Conservation (phyloP, 1,140 invertebrate species). For the Drosophila repletoides region DNA sequence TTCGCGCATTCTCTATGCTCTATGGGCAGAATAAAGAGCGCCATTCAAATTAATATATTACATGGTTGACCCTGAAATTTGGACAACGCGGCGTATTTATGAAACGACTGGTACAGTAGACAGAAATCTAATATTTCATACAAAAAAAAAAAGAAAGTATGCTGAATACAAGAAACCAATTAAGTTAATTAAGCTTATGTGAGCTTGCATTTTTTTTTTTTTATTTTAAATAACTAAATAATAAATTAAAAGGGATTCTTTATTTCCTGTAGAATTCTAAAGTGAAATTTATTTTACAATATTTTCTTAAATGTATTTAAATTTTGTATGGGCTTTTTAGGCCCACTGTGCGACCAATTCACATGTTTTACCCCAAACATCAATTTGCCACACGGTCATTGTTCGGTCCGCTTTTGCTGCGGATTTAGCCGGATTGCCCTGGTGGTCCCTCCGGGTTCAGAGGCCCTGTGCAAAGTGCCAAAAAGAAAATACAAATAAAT, state of each 20-base stretch:
- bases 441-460: slow-evolving; percentile 30
- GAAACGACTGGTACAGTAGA: slow-evolving; percentile 32
- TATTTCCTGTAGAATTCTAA: no score
- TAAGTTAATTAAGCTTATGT: no score
- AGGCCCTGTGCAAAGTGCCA: slow-evolving; percentile 44
- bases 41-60: slow-evolving; percentile 74
- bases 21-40: slow-evolving; percentile 51
- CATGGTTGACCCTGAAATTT: slow-evolving; percentile 69
- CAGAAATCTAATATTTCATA: no score
- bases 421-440: slow-evolving; percentile 20
- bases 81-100: slow-evolving; percentile 21
- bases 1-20: slow-evolving; percentile 1
- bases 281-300: no score
- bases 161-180: no score
- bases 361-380: slow-evolving; percentile 45
- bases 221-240: no score
- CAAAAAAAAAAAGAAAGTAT: no score
- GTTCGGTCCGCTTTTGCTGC: slow-evolving; percentile 33
- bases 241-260: no score
- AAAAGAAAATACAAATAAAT: slow-evolving; percentile 3
- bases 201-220: no score
- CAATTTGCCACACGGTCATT: slow-evolving; percentile 44
- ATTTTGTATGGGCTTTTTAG: not conserved
- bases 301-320: not conserved
- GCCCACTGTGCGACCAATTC: slow-evolving; percentile 45